These are phyloP conservation scores for Papilio gigon DNA, from an alignment of 2,888 invertebrate genomes.

Conservation along the genomic window DNA sequence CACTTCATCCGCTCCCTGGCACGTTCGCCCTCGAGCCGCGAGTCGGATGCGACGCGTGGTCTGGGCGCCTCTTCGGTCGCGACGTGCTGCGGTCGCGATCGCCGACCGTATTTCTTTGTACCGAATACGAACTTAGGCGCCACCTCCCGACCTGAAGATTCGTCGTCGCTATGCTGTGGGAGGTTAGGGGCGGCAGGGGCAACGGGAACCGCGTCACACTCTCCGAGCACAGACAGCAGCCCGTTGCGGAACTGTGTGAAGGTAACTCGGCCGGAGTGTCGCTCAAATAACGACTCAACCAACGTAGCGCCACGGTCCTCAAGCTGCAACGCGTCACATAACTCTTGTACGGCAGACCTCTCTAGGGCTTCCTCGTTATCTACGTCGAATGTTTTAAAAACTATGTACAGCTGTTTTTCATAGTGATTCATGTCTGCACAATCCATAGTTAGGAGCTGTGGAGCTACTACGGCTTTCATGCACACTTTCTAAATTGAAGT, in stretches of 20 bases:
- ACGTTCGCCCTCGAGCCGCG: slow-evolving; percentile 61
- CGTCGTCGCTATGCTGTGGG: slow-evolving; percentile 68
- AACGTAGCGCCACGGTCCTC: slow-evolving; percentile 86
- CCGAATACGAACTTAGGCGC: slow-evolving; percentile 88
- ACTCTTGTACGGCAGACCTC: slow-evolving; percentile 84
- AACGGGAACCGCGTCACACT: slow-evolving; percentile 59
- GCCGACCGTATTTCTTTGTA: slow-evolving; percentile 88
- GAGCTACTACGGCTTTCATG: slow-evolving; percentile 19
- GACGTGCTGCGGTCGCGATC: slow-evolving; percentile 83
- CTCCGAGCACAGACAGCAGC: slow-evolving; percentile 86
- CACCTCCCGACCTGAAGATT: slow-evolving; percentile 86
- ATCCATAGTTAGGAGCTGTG: slow-evolving; percentile 60
- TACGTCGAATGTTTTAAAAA: slow-evolving; percentile 90
- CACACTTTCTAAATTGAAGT: slow-evolving; percentile 11
- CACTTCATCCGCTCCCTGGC: slow-evolving; percentile 57
- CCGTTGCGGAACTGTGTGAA: slow-evolving; percentile 91
- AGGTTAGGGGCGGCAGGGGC: slow-evolving; percentile 49
- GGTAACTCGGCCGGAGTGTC: slow-evolving; percentile 78
- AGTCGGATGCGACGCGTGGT: slow-evolving; percentile 65
- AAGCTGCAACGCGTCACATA: slow-evolving; percentile 90
- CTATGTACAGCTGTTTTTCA: slow-evolving; percentile 90
- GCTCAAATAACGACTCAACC: slow-evolving; percentile 82
- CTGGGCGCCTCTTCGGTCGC: slow-evolving; percentile 50
- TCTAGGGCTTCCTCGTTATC: slow-evolving; percentile 87
- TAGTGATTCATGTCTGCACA: slow-evolving; percentile 85